Percentiles rank a stretch among this genome's conserved stretches.
phyloP scores from a whole-genome alignment of 2,113 vertebrate species.

The Semicossyphus pulcher region DNA sequence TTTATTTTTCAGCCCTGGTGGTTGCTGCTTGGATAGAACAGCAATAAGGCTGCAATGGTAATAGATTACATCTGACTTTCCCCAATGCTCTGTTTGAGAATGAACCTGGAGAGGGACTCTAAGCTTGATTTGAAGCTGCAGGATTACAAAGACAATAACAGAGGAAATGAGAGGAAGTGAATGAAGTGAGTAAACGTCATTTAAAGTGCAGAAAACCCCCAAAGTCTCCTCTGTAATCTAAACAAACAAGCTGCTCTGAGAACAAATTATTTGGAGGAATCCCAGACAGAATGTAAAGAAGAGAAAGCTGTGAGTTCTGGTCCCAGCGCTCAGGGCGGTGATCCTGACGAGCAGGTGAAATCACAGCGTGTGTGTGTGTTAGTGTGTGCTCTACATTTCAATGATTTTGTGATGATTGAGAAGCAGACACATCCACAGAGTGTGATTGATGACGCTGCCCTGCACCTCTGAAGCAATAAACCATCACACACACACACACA shows the following conservation, averaged over 20 bases:
- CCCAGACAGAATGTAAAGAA: neutral
- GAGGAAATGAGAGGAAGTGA: neutral
- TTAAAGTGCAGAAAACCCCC: neutral
- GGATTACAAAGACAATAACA: neutral
- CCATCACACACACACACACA: constrained; percentile 21
- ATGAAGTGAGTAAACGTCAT: neutral
- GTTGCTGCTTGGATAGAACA: too few relatives aligned
- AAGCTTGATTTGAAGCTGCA: neutral
- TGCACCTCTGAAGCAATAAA: constrained; percentile 34
- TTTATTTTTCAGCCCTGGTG: too few relatives aligned
- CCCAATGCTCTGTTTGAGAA: neutral
- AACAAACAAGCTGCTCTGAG: neutral
- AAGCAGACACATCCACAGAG: constrained; percentile 45
- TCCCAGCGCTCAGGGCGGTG: constrained; percentile 25
- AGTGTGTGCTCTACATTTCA: constrained; percentile 20
- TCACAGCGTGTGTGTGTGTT: constrained; percentile 12
- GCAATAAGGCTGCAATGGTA: too few relatives aligned
- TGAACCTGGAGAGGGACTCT: neutral
- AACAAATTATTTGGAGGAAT: neutral
- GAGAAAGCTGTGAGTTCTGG: constrained; percentile 15
- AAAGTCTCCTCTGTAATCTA: constrained; percentile 5
- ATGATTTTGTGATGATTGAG: constrained; percentile 55
- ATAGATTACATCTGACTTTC: too few relatives aligned
- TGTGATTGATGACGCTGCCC: constrained; percentile 43
- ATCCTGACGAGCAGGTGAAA: constrained; percentile 40